These are phyloP conservation scores for Microctenopoma stevenorrisi DNA, from an alignment of 2,797 vertebrate genomes.

Conservation along the genomic window DNA sequence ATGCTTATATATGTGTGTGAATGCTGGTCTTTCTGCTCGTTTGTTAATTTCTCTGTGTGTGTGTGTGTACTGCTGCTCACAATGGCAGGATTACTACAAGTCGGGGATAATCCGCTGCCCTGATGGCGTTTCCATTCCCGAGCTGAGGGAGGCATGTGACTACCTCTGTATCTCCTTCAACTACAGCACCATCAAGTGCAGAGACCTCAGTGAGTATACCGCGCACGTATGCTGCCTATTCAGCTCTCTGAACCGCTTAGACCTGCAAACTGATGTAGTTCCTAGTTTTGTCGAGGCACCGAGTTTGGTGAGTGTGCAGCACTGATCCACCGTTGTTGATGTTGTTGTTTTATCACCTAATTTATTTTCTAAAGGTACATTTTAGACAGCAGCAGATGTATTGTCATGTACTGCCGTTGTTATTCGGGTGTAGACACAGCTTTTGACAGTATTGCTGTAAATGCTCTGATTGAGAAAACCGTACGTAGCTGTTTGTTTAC, in stretches of 20 bases:
- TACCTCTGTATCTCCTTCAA: constrained; percentile 99
- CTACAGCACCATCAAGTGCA: constrained; percentile 99
- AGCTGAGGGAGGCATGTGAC: constrained; percentile 98
- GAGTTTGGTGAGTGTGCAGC: constrained; percentile 42
- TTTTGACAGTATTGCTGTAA: background rate
- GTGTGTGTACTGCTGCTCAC: constrained; percentile 40
- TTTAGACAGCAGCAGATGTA: background rate
- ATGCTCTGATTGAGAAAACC: background rate
- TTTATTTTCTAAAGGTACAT: background rate
- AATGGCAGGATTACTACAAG: constrained; percentile 98
- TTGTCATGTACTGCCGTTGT: background rate
- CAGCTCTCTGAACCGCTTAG: background rate
- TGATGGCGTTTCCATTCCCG: constrained; percentile 98
- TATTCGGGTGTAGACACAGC: background rate
- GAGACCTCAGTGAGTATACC: constrained; percentile 97
- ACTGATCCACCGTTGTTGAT: background rate
- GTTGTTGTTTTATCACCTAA: background rate
- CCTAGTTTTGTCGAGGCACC: constrained; percentile 1
- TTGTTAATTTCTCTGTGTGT: constrained; percentile 36
- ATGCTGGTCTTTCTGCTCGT: constrained; percentile 27
- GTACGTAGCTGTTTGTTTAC: background rate
- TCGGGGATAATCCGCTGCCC: constrained; percentile 99
- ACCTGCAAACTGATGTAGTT: constrained; percentile 24
- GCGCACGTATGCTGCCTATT: background rate
- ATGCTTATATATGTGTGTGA: constrained; percentile 45